Conservation (phyloP, 2,113 vertebrate species). For the Hystrix cristata region DNA sequence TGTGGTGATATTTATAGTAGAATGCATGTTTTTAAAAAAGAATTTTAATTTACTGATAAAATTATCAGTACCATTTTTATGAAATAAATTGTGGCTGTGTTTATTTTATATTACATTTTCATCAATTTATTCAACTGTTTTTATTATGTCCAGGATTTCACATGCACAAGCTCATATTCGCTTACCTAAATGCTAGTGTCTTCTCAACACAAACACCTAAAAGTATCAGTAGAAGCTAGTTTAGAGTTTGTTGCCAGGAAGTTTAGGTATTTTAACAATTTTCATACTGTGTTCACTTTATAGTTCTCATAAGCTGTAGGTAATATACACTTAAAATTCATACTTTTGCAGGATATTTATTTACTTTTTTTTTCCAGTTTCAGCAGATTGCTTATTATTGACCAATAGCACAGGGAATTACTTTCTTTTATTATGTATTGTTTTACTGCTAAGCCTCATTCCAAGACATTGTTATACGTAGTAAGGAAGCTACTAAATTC, state of each 20-base stretch:
- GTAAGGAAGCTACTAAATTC: background rate
- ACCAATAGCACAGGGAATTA: rapidly evolving
- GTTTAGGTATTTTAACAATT: background rate
- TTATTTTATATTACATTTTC: background rate
- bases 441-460: background rate
- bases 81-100: background rate
- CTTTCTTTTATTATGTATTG: background rate
- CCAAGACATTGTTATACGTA: background rate
- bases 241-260: background rate
- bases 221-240: background rate
- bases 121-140: background rate
- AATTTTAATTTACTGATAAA: background rate
- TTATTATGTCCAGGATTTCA: background rate
- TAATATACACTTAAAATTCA: background rate
- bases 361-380: background rate
- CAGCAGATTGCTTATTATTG: background rate
- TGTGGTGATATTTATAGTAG: background rate
- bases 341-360: background rate
- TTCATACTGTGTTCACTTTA: background rate
- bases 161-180: background rate
- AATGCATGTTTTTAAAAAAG: background rate
- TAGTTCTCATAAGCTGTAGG: background rate
- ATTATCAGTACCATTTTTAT: background rate
- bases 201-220: background rate
- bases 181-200: too few species aligned